Base-by-base conservation (phyloP, 1,140 invertebrate genomes). In the Listronotus oregonensis region DNA sequence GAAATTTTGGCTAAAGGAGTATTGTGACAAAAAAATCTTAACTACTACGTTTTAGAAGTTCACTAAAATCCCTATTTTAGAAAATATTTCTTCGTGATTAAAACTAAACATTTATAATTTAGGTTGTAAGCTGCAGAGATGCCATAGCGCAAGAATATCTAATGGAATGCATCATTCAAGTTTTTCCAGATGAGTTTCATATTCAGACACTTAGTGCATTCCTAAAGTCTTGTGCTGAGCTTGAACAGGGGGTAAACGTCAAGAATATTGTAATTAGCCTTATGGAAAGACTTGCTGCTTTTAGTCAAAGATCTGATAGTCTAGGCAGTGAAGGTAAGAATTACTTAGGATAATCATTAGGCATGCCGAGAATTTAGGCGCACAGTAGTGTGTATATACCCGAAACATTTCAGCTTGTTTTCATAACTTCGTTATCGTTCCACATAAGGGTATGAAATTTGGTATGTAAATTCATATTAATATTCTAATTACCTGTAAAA, bases 111-210 rank as follows among this genome's bases (percentile, higher is more conserved):
- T 42, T 14, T 14, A 39, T 12, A 34, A 57, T 70, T 43, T 59
- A 98, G 83, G 94, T 96, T 21, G 97, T 99, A 9, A 98, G 95
- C 76, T 99, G 98, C 79, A 84, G 94, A 70, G 98, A 99, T 84
- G 92, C 96, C 3, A 99, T 99, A 68, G 97, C 98, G 3, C 98
- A 99, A 80, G 96, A 99, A 82, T 99, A 99, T 82, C 85, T 99
- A 7, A 99, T 99, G 96, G 97, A 99, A 80, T 99, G 97, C 80
- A 96, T 99, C 59, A 99, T 99, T 81, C 97, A 99, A 86, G 95
- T 94, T 77, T 99, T 99, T 79, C 97, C 97, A 1, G 98, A 99
- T 79, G 97, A 99, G 79, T 99, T 98, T 78, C 98, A 99, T 82
- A 82, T 99, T 72, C 92, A 95, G 69, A 98, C 96, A 0, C 82